Base-by-base conservation (phyloP, 2,113 vertebrate species). In the Tinamus guttatus region DNA sequence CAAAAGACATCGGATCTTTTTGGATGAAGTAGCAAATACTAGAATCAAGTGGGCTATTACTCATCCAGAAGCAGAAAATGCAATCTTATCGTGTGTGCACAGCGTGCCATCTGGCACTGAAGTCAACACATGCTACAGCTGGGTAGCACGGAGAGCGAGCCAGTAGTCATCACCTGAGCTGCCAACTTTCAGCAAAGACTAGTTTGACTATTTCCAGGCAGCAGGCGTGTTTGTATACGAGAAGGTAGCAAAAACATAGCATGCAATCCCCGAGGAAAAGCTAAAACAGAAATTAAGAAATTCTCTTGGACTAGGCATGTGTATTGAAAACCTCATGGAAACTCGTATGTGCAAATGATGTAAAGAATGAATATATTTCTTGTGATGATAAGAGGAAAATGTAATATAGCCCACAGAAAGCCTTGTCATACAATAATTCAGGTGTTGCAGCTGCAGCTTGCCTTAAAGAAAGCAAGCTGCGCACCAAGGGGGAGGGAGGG, bases 131-230 rank as follows among this genome's bases (percentile, higher is more conserved):
- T 15, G 18, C 82, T 77, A 58, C 96, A 97, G 95, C 95, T 98
- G 96, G 96, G 88, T 85, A 88, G 56, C 56, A 5, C 2, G 5
- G 81, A 40, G 74, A 54, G 34, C 1, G n/a, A 71, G 97, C 95
- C 95, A 95, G 38, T 65, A 89, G 79, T 75, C 93, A 91, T 97
- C 97, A 98, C 96, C 97, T 97, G 95, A 97, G 73, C 79, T 97
- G 97, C 97, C 97, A 97, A 93, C 51, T 40, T 19, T 52, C 90
- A 87, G 93, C 47, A 10, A 71, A 69, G 65, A 4, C n/a, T 89
- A 81, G 40, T 5, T 65, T 67, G 74, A 73, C 47, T 49, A 67
- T 56, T 84, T 81, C 77, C 95, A 95, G 92, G 87, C 95, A 95
- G 89, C 59, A 85, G 63, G 87, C 81, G 74, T 81, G 85, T 81